phyloP scores from a whole-genome alignment of 2,113 vertebrate genomes.

The Sakesphorus luctuosus region DNA sequence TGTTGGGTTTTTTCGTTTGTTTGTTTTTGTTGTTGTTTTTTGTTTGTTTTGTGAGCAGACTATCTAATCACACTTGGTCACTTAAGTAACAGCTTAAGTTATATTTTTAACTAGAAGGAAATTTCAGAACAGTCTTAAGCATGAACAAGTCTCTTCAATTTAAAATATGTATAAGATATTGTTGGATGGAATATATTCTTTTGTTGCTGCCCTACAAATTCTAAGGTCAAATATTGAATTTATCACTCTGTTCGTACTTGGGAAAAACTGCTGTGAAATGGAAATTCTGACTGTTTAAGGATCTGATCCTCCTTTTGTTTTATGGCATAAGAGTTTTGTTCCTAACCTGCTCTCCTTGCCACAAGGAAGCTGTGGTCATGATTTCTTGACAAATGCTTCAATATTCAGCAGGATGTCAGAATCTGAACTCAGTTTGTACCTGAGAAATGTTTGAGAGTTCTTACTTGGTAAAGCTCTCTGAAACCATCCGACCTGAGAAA shows the following conservation, averaged over 20 bases:
- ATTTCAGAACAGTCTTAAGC: background rate
- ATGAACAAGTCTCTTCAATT: background rate
- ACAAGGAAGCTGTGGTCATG: background rate
- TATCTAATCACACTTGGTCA: background rate
- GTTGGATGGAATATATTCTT: background rate
- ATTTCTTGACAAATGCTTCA: slow-evolving; percentile 8
- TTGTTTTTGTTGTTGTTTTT: background rate
- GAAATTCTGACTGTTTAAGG: slow-evolving; percentile 44
- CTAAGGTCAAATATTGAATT: slow-evolving; percentile 42
- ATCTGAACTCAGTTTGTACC: background rate
- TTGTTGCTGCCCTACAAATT: background rate
- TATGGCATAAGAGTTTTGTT: background rate
- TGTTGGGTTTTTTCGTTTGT: too few relatives aligned
- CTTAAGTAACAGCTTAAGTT: background rate
- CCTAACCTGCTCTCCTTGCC: slow-evolving; percentile 23
- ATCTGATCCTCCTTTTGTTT: slow-evolving; percentile 18
- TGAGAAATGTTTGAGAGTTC: background rate
- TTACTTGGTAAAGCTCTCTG: background rate
- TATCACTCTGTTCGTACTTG: slow-evolving; percentile 26
- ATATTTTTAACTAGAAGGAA: background rate
- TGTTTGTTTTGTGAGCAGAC: background rate
- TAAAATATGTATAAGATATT: background rate
- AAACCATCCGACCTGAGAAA: background rate
- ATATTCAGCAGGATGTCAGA: background rate
- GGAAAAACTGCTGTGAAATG: slow-evolving; percentile 48